Conservation (phyloP, 2,113 vertebrate genomes). For the Dipodomys stephensi region DNA sequence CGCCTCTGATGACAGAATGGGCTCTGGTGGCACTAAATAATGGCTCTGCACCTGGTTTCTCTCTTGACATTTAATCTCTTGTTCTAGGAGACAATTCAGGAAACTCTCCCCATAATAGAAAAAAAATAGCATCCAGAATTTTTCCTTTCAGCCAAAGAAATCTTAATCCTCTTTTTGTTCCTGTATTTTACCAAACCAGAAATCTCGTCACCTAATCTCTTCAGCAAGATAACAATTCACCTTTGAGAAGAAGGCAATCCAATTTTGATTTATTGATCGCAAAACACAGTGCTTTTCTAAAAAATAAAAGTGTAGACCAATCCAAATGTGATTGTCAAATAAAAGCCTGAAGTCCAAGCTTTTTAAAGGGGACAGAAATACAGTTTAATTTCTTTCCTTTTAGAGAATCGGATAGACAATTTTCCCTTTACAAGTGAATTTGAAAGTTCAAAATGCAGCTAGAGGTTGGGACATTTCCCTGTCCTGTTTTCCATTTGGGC, state of each 20-base stretch:
- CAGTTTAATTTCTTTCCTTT: conserved; percentile 64
- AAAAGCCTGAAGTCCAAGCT: conserved; percentile 38
- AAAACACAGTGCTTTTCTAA: conserved; percentile 58
- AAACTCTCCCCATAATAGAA: conserved; percentile 46
- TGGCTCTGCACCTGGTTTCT: conserved; percentile 49
- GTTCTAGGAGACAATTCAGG: conserved; percentile 72
- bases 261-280: conserved; percentile 78
- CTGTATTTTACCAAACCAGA: conserved; percentile 71
- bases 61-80: conserved; percentile 74
- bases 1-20: conserved; percentile 14
- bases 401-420: conserved; percentile 52
- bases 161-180: conserved; percentile 73
- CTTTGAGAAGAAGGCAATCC: conserved; percentile 60
- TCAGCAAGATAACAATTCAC: conserved; percentile 68
- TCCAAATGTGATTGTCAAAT: conserved; percentile 45
- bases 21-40: conserved; percentile 27
- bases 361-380: background rate
- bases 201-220: conserved; percentile 62
- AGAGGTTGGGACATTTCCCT: background rate
- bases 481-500: background rate
- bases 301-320: background rate
- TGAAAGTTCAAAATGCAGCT: conserved; percentile 41
- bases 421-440: conserved; percentile 20
- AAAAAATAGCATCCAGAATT: conserved; percentile 56
- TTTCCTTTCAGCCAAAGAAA: conserved; percentile 71